Evolutionary conservation across 2,113 vertebrate species (phyloP), one percentile per base, ranked within the genome.

Genomic region (Leptosomus discolor): DNA sequence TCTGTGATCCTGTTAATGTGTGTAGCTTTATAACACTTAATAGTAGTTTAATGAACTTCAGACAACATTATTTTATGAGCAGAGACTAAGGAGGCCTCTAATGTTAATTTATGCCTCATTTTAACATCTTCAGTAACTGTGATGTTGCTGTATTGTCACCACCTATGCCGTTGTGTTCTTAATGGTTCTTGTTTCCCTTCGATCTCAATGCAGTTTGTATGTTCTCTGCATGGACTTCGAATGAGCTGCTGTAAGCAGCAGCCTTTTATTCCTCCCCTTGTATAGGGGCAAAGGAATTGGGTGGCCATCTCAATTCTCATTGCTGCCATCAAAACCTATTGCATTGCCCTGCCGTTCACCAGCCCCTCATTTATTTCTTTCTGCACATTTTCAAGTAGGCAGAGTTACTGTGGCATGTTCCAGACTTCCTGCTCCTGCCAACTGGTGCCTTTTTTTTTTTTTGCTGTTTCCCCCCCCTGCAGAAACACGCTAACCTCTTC

Each of bases 41-140:
- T 71, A 88, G 83, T 71, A 88, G 71, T 71, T 81, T 91, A 94
- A 94, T 94, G 88, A 96, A 92, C 97, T 90, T 88, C 57, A 96
- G 63, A 85, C 79, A 51, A 5, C 29, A 18, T 88, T 70, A n/a
- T 64, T 96, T 89, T 75, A 84, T 81, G 51, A 91, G 56, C 36
- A 75, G 46, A 71, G 71, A 48, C 17, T 77, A 64, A 86, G 69
- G 53, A 81, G 53, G 45, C 39, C 39, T 80, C 39, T 64, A 56
- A 13, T 36, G 63, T 90, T 90, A 74, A 29, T 87, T 82, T 86
- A 34, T 74, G 71, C 46, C n/a, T 48, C 12, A 4, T 37, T 94
- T 85, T 45, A 79, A 50, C 50, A 43, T 67, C 19, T 41, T 84
- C 50, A 41, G 61, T 67, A 89, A 68, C 71, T 57, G 39, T 53